These are phyloP conservation scores for Lasioglossum baleicum DNA, from an alignment of 1,140 invertebrate genomes.

Conservation along the genomic window DNA sequence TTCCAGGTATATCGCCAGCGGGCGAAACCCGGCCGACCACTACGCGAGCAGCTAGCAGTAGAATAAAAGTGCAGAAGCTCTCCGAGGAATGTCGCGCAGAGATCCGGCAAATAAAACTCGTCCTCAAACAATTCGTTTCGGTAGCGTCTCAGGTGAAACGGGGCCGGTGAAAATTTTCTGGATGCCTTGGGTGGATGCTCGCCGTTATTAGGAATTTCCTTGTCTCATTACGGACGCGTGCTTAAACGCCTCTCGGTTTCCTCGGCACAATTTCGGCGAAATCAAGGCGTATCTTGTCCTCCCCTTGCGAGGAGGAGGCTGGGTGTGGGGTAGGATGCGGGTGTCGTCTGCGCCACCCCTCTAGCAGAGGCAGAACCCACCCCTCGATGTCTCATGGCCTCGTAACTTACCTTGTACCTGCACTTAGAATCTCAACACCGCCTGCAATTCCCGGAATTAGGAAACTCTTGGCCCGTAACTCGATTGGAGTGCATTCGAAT, in stretches of 20 bases:
- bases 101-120: no score
- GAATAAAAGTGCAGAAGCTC: no score
- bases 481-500: conserved; percentile 51
- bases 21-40: no score
- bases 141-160: background rate
- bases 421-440: conserved; percentile 46
- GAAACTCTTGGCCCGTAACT: conserved; percentile 49
- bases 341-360: background rate
- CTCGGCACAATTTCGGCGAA: conserved; percentile 34
- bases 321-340: no score
- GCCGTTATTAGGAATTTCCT: conserved; percentile 45
- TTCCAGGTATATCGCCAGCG: no score
- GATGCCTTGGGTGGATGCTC: conserved; percentile 3
- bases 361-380: background rate
- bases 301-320: background rate
- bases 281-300: conserved; percentile 35
- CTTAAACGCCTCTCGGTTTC: conserved; percentile 50
- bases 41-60: no score
- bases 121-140: no score
- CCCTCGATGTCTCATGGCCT: conserved; percentile 24
- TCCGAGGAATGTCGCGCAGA: no score
- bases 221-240: conserved; percentile 47
- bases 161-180: conserved; percentile 8
- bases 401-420: conserved; percentile 43
- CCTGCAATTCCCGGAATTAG: conserved; percentile 48